These are phyloP conservation scores for Charanyca ferruginea DNA, from an alignment of 2,888 invertebrate genomes.

Conservation along the genomic window DNA sequence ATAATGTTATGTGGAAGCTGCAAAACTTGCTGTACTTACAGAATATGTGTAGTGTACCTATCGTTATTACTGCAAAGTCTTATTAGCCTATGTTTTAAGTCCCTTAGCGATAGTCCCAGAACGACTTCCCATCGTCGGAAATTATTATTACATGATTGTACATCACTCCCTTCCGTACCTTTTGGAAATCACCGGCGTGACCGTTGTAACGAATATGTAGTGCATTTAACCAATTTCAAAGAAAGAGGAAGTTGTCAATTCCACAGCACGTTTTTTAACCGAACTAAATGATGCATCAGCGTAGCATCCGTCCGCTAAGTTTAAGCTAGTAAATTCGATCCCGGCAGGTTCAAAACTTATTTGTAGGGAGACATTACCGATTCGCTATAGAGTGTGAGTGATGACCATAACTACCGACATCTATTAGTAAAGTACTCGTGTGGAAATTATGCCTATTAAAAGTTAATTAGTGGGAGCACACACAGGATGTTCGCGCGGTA, in stretches of 20 bases:
- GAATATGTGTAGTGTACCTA: background rate
- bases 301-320: conserved; percentile 44
- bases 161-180: conserved; percentile 30
- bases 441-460: conserved; percentile 70
- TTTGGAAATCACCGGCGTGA: conserved; percentile 49
- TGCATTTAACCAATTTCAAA: conserved; percentile 52
- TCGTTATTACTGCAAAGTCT: no score
- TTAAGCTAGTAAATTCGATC: conserved; percentile 32
- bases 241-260: conserved; percentile 60
- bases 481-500: conserved; percentile 67
- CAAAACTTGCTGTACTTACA: background rate
- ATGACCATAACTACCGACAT: conserved; percentile 49
- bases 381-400: conserved; percentile 43
- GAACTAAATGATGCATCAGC: conserved; percentile 46
- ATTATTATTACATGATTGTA: conserved; percentile 10
- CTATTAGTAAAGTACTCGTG: conserved; percentile 61
- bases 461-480: conserved; percentile 67
- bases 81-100: no score
- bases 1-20: conserved; percentile 25
- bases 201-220: conserved; percentile 33
- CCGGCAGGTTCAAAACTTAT: conserved; percentile 12
- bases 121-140: conserved; percentile 13
- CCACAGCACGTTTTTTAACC: conserved; percentile 44
- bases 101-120: no score
- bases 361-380: conserved; percentile 20